Evolutionary conservation across 2,888 invertebrate species (phyloP), one percentile per base, ranked within the genome.

Genomic region (Carterocephalus palaemon): DNA sequence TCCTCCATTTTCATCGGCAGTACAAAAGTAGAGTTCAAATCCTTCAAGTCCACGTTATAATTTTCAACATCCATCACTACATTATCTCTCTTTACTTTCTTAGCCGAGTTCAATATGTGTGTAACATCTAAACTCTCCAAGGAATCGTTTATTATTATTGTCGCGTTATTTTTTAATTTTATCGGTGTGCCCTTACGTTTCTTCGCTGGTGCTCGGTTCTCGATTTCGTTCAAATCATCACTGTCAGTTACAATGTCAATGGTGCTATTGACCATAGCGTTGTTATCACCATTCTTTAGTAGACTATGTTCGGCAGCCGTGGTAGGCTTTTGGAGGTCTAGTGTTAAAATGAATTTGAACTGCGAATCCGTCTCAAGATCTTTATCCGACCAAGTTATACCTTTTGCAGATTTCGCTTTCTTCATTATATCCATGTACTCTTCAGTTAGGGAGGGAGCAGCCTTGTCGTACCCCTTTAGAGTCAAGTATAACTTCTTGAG

Each of bases 361-460:
- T 61, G 45, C 0, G 70, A 48, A 23, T 79, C 77, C 1, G 43
- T 59, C 20, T 75, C 74, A 0, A 48, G 36, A 6, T 81, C 77
- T 23, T 71, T 70, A 52, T 90, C 90, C 0, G 87, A 86, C 90
- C 91, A 92, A 6, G 88, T 87, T 7, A 92, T 90, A 16, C 82
- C 82, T 59, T 89, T 89, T 1, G 88, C 83, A 0, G 89, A 89
- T 57, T 91, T 91, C 0, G 89, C 80, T 48, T 88, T 85, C 51
- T 88, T 89, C 55, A 90, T 82, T 0, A 92, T 61, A 4, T 89
- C 88, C 15, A 90, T 68, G 52, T 91, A 92, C 49, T 91, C 88
- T 0, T 75, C 65, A 0, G 85, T 88, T 56, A 91, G 69, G 0
- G 84, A 74, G 0, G 90, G 88, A 0, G 91, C 89, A 1, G 87